Evolutionary conservation across 2,797 vertebrate genomes (phyloP), one percentile per base, ranked within the genome.

Genomic region (Coccyzus lansbergi): DNA sequence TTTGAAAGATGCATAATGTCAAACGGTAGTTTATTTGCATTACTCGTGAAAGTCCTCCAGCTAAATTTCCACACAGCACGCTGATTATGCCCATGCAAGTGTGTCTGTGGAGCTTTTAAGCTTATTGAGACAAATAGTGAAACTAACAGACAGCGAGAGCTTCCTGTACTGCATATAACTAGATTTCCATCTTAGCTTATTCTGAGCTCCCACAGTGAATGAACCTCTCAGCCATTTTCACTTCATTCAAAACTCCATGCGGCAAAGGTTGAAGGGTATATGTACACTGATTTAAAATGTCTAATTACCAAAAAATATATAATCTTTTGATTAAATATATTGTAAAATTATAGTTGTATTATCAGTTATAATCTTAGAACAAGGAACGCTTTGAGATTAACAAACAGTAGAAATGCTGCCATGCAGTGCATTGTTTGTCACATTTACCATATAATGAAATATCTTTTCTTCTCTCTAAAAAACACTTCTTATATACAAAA

Each of bases 31-130:
- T 77, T 83, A 93, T 86, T 92, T 89, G 76, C 78, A 91, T 83
- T 90, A 92, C 31, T 90, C 2, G 7, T 88, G 38, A 90, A 92
- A 87, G 62, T 83, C 58, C 80, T 94, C 82, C 92, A 93, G 83
- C 78, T 83, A 96, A 84, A 96, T 95, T 94, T 80, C 84, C 51
- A 92, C 90, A 79, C 62, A 94, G 94, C 80, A 82, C 8, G 11
- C 56, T 96, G 78, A 96, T 94, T 95, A 96, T 49, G 84, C 53
- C 90, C 76, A 52, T 83, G 78, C 86, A 90, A 94, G 78, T 85
- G 71, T 86, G 91, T 83, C 92, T 90, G 80, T 81, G 72, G 89
- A 91, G 85, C 89, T 95, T 93, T 96, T 95, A 95, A 91, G 85
- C 42, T 95, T 89, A 96, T 83, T 92, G 76, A 95, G 86, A 97